These are phyloP conservation scores for Atherinosoma microstoma DNA, from an alignment of 2,797 vertebrate genomes.

Conservation along the genomic window DNA sequence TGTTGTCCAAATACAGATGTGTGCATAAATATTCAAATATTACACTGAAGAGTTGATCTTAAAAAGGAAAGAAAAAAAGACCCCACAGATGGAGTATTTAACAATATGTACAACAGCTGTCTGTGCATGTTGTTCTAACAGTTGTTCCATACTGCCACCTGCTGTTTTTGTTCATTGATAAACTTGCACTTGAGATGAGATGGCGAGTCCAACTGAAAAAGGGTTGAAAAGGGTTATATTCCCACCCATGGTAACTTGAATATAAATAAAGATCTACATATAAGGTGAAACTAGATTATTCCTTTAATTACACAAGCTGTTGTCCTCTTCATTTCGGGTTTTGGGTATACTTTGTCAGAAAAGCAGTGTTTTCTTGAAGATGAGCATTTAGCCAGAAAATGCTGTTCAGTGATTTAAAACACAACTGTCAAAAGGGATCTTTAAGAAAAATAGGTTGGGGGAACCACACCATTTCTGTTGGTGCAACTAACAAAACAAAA, in stretches of 20 bases:
- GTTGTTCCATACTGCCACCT: conserved; percentile 58
- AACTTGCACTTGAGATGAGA: neutral
- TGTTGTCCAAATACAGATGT: neutral
- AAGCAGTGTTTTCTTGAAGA: neutral
- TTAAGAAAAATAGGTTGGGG: too few species aligned
- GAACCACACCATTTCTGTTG: too few species aligned
- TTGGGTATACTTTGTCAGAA: neutral
- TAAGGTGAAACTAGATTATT: neutral
- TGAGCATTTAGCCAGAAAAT: too few species aligned
- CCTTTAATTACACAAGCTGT: neutral
- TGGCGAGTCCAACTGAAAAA: neutral
- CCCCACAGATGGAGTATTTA: neutral
- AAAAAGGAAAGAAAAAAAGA: neutral
- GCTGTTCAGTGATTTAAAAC: too few species aligned
- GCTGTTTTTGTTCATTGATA: neutral
- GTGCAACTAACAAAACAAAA: too few species aligned
- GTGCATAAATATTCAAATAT: neutral
- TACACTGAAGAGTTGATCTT: neutral
- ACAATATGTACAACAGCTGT: neutral
- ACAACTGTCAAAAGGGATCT: too few species aligned
- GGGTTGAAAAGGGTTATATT: neutral
- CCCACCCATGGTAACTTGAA: neutral
- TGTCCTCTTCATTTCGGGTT: neutral
- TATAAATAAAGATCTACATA: neutral
- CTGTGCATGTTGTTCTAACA: neutral